These are phyloP conservation scores for Orthosia incerta DNA, from an alignment of 2,888 invertebrate genomes.

Conservation along the genomic window DNA sequence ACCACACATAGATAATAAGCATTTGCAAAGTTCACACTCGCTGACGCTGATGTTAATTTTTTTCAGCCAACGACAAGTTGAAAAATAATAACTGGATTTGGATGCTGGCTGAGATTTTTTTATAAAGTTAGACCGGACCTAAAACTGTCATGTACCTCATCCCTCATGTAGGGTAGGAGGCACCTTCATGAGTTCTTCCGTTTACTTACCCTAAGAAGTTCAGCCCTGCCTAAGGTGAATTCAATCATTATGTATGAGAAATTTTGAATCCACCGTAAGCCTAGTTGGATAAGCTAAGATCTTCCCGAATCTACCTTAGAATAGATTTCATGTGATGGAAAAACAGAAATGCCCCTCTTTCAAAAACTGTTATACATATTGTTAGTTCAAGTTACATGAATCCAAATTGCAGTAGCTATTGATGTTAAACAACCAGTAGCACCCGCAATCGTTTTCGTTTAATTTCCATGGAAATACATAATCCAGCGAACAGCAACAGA, in stretches of 20 bases:
- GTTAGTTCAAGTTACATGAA: neutral
- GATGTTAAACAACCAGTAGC: neutral
- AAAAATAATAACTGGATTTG: neutral
- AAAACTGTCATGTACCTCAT: too few species aligned
- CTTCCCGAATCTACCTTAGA: too few species aligned
- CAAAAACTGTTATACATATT: neutral
- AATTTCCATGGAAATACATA: neutral
- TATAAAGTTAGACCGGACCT: too few species aligned
- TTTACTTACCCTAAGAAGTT: neutral
- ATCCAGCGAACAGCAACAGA: neutral
- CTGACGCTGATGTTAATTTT: constrained; percentile 25
- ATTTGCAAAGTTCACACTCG: constrained; percentile 29
- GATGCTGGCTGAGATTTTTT: neutral
- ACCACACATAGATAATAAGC: neutral
- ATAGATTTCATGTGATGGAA: too few species aligned
- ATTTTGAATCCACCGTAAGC: too few species aligned
- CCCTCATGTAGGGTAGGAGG: too few species aligned
- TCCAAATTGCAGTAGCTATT: too few species aligned
- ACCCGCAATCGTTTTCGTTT: neutral
- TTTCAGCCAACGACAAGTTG: neutral
- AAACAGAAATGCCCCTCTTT: too few species aligned
- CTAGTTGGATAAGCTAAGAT: too few species aligned
- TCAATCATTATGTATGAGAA: too few species aligned
- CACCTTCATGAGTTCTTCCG: too few species aligned
- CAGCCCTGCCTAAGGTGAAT: too few species aligned